Conservation (phyloP, 2,113 vertebrate genomes). For the Lontra canadensis region DNA sequence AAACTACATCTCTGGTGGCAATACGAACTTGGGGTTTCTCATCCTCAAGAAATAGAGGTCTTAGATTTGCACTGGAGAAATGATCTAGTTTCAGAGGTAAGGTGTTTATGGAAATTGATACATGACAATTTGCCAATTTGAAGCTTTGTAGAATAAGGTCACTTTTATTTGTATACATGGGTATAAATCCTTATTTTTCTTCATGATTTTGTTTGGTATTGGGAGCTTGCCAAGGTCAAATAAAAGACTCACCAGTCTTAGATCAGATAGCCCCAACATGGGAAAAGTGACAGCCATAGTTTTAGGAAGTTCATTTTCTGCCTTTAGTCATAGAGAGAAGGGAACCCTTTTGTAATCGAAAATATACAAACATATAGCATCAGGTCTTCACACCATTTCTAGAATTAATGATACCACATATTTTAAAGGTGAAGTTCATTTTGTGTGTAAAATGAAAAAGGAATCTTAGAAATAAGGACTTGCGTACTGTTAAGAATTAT, state of each 20-base stretch:
- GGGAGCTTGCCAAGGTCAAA: conserved; percentile 67
- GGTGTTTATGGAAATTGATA: conserved; percentile 47
- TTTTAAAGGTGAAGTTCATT: conserved; percentile 39
- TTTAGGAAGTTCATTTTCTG: conserved; percentile 50
- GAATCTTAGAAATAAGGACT: background rate
- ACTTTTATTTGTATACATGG: conserved; percentile 55
- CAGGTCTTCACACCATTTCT: background rate
- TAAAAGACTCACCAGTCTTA: conserved; percentile 65
- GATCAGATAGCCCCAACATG: conserved; percentile 43
- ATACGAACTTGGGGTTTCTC: background rate
- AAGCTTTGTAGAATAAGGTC: conserved; percentile 50
- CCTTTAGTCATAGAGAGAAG: background rate
- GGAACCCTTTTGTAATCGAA: background rate
- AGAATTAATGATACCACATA: background rate
- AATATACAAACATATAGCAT: background rate
- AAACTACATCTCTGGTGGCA: background rate
- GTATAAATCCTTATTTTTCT: conserved; percentile 50
- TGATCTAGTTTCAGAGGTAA: background rate
- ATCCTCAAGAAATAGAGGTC: background rate
- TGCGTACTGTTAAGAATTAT: background rate
- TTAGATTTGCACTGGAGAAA: background rate
- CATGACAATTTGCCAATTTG: conserved; percentile 53
- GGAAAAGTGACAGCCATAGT: background rate
- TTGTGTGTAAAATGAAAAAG: background rate
- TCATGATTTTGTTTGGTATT: conserved; percentile 53